These are phyloP conservation scores for Microctonus hyperodae DNA, from an alignment of 2,888 invertebrate species.

Conservation along the genomic window DNA sequence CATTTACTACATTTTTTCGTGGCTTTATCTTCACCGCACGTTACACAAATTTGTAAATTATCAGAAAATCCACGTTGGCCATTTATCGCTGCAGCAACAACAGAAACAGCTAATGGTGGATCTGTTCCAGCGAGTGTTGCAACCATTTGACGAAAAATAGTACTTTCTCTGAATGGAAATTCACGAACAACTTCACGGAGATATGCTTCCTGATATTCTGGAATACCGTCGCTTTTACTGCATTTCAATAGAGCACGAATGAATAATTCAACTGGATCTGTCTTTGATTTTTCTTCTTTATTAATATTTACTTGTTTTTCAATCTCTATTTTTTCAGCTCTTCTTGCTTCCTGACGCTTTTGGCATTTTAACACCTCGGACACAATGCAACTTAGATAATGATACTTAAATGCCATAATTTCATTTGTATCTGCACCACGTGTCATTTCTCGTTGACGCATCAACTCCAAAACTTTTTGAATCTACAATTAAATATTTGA, in stretches of 20 bases:
- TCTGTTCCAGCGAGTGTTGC: constrained; percentile 79
- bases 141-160: constrained; percentile 86
- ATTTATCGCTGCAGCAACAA: constrained; percentile 83
- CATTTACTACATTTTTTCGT: constrained; percentile 95
- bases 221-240: constrained; percentile 72
- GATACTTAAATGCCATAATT: constrained; percentile 89
- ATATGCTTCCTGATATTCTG: constrained; percentile 72
- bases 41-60: constrained; percentile 75
- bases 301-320: constrained; percentile 52
- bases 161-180: constrained; percentile 90
- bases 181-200: constrained; percentile 86
- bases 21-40: constrained; percentile 89
- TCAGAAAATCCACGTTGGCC: constrained; percentile 84
- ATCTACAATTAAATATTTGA: constrained; percentile 53
- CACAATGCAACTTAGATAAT: constrained; percentile 80
- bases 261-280: constrained; percentile 78
- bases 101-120: constrained; percentile 73
- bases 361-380: constrained; percentile 75
- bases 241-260: constrained; percentile 79
- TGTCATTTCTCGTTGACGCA: constrained; percentile 89
- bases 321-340: constrained; percentile 58
- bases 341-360: constrained; percentile 71
- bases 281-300: constrained; percentile 56
- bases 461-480: constrained; percentile 78
- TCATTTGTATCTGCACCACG: constrained; percentile 84